Evolutionary conservation across 2,797 vertebrate genomes (phyloP).

Genomic region (Scolopax bukidnonensis): DNA sequence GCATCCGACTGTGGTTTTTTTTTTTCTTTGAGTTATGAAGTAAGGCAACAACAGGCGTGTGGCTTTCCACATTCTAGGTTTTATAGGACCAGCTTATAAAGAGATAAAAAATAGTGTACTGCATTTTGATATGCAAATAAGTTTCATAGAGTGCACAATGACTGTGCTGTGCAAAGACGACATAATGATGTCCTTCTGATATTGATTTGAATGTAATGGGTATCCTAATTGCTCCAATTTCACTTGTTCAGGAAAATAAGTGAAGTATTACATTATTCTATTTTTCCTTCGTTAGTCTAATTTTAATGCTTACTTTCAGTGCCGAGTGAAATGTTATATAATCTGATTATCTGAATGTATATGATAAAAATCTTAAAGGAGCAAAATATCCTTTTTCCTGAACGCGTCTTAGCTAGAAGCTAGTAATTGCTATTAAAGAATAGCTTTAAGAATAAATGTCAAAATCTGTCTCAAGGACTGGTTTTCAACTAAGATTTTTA

Average conservation of each 20-base stretch:
- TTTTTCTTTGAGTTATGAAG: background rate
- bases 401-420: background rate
- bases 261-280: background rate
- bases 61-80: background rate
- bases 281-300: background rate
- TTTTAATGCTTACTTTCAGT: background rate
- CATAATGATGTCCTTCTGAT: background rate
- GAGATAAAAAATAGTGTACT: background rate
- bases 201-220: background rate
- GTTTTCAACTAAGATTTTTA: slow-evolving; percentile 25
- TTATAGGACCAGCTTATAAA: background rate
- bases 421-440: background rate
- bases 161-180: background rate
- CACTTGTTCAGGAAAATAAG: background rate
- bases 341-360: background rate
- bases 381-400: background rate
- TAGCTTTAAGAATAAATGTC: background rate
- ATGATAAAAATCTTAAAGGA: background rate
- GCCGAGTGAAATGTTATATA: background rate
- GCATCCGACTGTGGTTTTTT: background rate
- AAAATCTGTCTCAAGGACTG: slow-evolving; percentile 2
- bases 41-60: background rate
- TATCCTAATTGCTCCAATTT: background rate
- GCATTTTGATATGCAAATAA: background rate
- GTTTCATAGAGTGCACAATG: background rate